Base-by-base conservation (phyloP, 2,797 vertebrate genomes). In the Tenualosa thibaudeaui region DNA sequence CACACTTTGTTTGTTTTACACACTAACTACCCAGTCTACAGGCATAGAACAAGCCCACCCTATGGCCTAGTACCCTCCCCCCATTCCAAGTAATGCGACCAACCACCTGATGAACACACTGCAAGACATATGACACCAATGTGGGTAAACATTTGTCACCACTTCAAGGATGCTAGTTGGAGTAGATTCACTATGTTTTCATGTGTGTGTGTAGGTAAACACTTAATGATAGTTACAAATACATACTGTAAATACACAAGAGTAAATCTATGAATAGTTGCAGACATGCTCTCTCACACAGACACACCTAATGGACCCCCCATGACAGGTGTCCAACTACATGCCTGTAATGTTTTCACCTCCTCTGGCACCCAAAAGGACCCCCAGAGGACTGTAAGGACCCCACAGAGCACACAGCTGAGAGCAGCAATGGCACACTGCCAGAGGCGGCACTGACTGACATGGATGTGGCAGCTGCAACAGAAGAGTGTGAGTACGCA, bases 281-380 rank as follows among this genome's bases (percentile, higher is more conserved):
- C 68, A 15, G 13, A 40, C 40, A 43, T 7, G 13, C 6, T 43
- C 71, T 43, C 37, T 22, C 71, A 78, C 71, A 46, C 10, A 71
- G n/a, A 40, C 65, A 15, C 1, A 37, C 17, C 4, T 78, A 43
- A 78, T 22, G 19, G 71, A 46, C 40, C 37, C 5, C 68, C 19
- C 37, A 56, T 56, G 15, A 56, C 26, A 13, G 17, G 68, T 71
- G 68, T 71, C 68, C 68, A 19, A 17, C 68, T 71, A 71, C 68
- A 71, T 71, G 68, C 68, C 40, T 46, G 40, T 46, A 43, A 46
- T 78, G 71, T 78, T 78, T 46, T 40, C 71, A 46, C 71, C 71
- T 78, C 19, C 40, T 2, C 40, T 78, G 71, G 71, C 71, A 78
- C 71, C 71, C 40, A 46, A 40, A 22, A 78, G 71, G 71, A 78